A percentile compares a stretch with the other conserved stretches of the same genome.
These are phyloP conservation scores for Parus major DNA, from an alignment of 2,113 vertebrate genomes.

Conservation along the genomic window DNA sequence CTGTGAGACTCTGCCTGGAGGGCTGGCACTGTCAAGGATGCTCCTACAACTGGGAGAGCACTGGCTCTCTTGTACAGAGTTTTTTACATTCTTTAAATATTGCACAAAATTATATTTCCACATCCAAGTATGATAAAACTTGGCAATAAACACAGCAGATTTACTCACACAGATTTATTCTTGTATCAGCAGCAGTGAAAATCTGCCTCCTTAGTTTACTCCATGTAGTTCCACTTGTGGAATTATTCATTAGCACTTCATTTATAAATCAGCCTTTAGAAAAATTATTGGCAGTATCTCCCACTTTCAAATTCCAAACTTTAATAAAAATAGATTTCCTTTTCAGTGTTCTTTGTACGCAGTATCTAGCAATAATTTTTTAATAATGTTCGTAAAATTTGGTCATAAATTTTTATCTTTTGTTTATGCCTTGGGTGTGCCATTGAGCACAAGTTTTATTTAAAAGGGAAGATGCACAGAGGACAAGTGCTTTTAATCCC, in stretches of 20 bases:
- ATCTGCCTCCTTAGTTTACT: slow-evolving; percentile 51
- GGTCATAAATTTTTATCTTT: background rate
- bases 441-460: background rate
- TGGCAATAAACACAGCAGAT: slow-evolving; percentile 14
- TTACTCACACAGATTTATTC: slow-evolving; percentile 65
- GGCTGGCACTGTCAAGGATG: background rate
- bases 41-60: background rate
- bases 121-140: slow-evolving; percentile 19
- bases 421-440: background rate
- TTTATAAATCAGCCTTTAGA: slow-evolving; percentile 62
- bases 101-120: slow-evolving; percentile 21
- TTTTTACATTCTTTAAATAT: slow-evolving; percentile 43
- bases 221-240: slow-evolving; percentile 46
- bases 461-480: background rate
- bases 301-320: slow-evolving; percentile 27
- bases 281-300: slow-evolving; percentile 37
- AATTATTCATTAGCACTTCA: slow-evolving; percentile 65
- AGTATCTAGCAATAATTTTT: background rate
- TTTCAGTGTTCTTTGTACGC: background rate
- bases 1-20: background rate
- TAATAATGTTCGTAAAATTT: background rate
- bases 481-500: background rate
- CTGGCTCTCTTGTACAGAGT: background rate
- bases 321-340: slow-evolving; percentile 28
- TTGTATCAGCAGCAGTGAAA: slow-evolving; percentile 46